Percentiles rank a stretch among this genome's conserved stretches.
These are phyloP conservation scores for Ectemnius cavifrons DNA, from an alignment of 2,888 invertebrate genomes.

Conservation along the genomic window DNA sequence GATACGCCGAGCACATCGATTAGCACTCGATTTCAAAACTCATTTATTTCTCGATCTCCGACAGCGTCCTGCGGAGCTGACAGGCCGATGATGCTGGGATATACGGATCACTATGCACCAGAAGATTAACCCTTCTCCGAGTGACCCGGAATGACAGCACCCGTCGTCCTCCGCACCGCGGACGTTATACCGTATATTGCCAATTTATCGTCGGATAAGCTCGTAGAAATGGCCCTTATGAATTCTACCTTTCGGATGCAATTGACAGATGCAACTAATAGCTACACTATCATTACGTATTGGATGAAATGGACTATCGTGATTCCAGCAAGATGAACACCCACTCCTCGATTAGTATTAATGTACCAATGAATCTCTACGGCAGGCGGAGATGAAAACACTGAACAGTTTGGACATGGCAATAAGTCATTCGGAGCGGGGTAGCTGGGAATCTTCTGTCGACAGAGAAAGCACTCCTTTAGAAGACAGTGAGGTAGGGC, in stretches of 20 bases:
- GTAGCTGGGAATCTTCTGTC: no score
- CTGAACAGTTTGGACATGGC: no score
- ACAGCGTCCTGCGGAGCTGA: conserved; percentile 32
- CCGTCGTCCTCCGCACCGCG: conserved; percentile 21
- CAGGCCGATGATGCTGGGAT: conserved; percentile 38
- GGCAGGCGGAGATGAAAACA: no score
- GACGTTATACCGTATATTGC: conserved; percentile 39
- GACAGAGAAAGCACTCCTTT: neutral
- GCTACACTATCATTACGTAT: neutral
- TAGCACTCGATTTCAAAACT: conserved; percentile 54
- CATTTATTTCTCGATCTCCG: conserved; percentile 48
- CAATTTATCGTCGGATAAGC: conserved; percentile 24
- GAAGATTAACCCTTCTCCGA: conserved; percentile 43
- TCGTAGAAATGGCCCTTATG: conserved; percentile 17
- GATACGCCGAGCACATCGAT: conserved; percentile 38
- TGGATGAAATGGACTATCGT: neutral
- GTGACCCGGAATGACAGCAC: conserved; percentile 40
- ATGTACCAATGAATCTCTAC: no score
- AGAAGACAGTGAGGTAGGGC: conserved; percentile 4
- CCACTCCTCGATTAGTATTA: no score
- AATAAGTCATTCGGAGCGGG: no score
- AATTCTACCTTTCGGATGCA: conserved; percentile 24
- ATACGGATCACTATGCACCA: conserved; percentile 27
- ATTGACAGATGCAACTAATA: conserved; percentile 20
- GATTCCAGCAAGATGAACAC: no score